Base-by-base conservation (phyloP, 2,113 vertebrate species). In the Planiliza haematocheilus region DNA sequence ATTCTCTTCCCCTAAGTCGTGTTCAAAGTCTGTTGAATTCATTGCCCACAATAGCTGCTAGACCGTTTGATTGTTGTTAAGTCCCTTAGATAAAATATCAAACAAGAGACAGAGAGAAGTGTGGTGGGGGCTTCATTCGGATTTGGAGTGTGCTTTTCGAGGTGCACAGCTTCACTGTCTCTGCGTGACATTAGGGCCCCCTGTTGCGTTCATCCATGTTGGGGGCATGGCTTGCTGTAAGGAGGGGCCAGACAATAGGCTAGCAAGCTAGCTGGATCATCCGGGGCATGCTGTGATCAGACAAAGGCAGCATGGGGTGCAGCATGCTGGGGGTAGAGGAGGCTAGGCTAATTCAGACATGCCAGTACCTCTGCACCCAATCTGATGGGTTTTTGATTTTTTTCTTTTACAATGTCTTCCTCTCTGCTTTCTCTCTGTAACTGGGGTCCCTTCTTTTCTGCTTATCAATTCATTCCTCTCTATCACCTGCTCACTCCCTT, bases 41-140 rank as follows among this genome's bases (percentile, higher is more conserved):
- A 81, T 87, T 36, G 56, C 34, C 80, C 79, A 88, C 82, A 88
- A 86, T 89, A 78, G 85, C 86, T 82, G 69, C 83, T 43, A 53
- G 85, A 79, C 78, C 20, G 60, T 89, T 89, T 90, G 89, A 91
- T 81, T 89, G 87, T 82, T 87, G 82, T 77, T 87, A 88, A 92
- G 85, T 86, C 84, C 85, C 77, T 87, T 24, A 85, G 90, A 91
- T 90, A 89, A 88, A 91, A 87, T 91, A 92, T 91, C 91, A 91
- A 91, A 91, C 84, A 84, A 61, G 66, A 87, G 65, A 74, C 51
- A 13, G 55, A 46, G 74, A 43, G 58, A 51, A 52, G 70, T 10
- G 42, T 2, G 66, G 34, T 36, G 52, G 57, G 46, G 69, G 52
- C 8, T 37, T 59, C 56, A n/a, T 63, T 57, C 1, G 56, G 66